Conservation (phyloP, 1,140 invertebrate genomes). For the Chrysoperla carnea region DNA sequence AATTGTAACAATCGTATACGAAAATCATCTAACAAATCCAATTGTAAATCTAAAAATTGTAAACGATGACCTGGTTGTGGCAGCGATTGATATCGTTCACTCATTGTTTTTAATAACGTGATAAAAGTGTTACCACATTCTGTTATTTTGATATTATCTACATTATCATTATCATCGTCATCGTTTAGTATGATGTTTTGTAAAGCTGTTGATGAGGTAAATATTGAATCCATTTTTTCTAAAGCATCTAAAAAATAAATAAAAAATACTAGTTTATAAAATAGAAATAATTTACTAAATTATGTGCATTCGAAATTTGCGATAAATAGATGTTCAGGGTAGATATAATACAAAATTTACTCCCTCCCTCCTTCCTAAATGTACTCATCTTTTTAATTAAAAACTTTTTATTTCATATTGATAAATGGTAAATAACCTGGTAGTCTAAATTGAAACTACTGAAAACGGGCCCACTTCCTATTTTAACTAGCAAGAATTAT, state of each 20-base stretch:
- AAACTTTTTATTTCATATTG: no score
- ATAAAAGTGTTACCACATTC: slow-evolving; percentile 63
- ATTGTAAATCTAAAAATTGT: slow-evolving; percentile 74
- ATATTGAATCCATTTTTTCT: slow-evolving; percentile 74
- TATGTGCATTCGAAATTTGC: no score
- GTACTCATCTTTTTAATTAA: no score
- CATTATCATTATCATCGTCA: slow-evolving; percentile 35
- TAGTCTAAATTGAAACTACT: no score
- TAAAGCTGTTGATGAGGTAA: slow-evolving; percentile 43
- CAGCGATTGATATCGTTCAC: slow-evolving; percentile 66
- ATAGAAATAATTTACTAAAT: no score
- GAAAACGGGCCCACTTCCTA: no score
- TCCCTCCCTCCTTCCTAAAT: no score
- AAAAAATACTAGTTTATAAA: no score
- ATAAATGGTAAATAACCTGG: no score
- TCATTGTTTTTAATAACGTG: slow-evolving; percentile 65
- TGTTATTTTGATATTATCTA: slow-evolving; percentile 53
- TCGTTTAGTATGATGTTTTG: slow-evolving; percentile 38
- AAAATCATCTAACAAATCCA: slow-evolving; percentile 80
- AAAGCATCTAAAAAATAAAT: slow-evolving; percentile 46
- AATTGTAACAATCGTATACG: slow-evolving; percentile 24
- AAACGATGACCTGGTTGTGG: slow-evolving; percentile 76
- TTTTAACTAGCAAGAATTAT: no score
- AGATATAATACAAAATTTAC: no score
- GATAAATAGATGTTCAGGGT: no score